Conservation (phyloP, 2,113 vertebrate genomes). For the human (Homo sapiens) region GRCh38 chr18:21843001-21843500, state of each 20-base stretch:
- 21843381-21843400: neutral
- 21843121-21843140: constrained; percentile 93
- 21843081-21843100: neutral
- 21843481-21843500: neutral
- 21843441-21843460: constrained; percentile 20
- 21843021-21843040: neutral
- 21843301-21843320: neutral
- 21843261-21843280: neutral
- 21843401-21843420: neutral
- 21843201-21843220: constrained; percentile 99
- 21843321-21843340: neutral
- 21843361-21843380: neutral
- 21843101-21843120: constrained; percentile 23
- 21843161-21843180: constrained; percentile 99
- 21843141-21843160: constrained; percentile 98
- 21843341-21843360: too few species aligned
- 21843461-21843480: constrained; percentile 28
- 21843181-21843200: constrained; percentile 97
- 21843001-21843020: neutral
- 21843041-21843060: neutral
- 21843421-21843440: neutral
- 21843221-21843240: constrained; percentile 66
- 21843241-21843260: neutral
- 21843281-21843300: constrained; percentile 13
- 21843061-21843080: neutral